Evolutionary conservation across 2,113 vertebrate species (phyloP).

Genomic region (Eleginops maclovinus): DNA sequence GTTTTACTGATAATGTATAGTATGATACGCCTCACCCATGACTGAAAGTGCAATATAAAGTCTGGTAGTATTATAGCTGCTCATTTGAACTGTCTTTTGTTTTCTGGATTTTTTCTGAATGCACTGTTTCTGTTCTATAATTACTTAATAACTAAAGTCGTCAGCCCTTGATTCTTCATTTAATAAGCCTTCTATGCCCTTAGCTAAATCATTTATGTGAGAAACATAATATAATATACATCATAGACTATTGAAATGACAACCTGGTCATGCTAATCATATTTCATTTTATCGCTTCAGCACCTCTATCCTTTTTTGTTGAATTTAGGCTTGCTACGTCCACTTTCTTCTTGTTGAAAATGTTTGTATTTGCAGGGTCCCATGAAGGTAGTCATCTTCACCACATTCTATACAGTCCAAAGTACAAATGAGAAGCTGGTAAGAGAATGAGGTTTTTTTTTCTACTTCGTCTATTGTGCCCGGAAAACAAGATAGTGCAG

Average conservation of each 20-base stretch:
- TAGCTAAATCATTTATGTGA: slow-evolving; percentile 22
- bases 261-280: neutral
- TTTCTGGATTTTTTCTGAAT: slow-evolving; percentile 28
- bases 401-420: neutral
- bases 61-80: slow-evolving; percentile 19
- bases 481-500: neutral
- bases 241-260: neutral
- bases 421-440: neutral
- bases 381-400: neutral
- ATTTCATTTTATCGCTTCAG: neutral
- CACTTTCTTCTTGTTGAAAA: neutral
- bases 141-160: slow-evolving; percentile 28
- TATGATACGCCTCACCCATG: neutral
- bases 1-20: neutral
- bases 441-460: neutral
- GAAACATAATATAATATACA: slow-evolving; percentile 29
- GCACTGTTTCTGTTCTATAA: slow-evolving; percentile 24
- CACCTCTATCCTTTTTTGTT: neutral
- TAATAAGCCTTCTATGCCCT: slow-evolving; percentile 30
- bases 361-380: neutral
- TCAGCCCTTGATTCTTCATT: slow-evolving; percentile 23
- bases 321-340: neutral
- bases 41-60: slow-evolving; percentile 20
- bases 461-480: neutral
- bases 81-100: slow-evolving; percentile 37